A percentile compares a stretch with the other conserved stretches of the same genome.
phyloP scores from a whole-genome alignment of 2,888 invertebrate species.

The Lasioglossum villosulum region DNA sequence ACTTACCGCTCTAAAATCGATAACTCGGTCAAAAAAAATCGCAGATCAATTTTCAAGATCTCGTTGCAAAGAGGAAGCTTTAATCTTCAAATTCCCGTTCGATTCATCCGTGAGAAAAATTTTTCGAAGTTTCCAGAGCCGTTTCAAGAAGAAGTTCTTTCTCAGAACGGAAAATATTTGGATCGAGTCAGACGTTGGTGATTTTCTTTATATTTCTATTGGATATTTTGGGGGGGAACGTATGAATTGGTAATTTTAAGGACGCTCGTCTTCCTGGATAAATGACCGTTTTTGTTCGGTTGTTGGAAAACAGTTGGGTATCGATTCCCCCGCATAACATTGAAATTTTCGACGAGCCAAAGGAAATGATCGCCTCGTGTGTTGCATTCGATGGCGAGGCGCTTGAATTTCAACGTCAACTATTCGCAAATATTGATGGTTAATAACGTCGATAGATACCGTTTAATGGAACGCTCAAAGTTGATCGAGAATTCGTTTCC shows the following conservation, averaged over 20 bases:
- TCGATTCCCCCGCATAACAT: conserved; percentile 20
- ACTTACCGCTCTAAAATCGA: too few species aligned
- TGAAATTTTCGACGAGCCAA: conserved; percentile 41
- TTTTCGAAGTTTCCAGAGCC: too few species aligned
- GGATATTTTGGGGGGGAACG: not conserved
- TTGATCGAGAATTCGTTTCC: conserved; percentile 61
- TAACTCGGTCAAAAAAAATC: too few species aligned
- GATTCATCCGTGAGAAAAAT: too few species aligned
- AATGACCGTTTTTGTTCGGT: not conserved
- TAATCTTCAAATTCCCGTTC: too few species aligned
- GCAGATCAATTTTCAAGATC: too few species aligned
- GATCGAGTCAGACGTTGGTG: too few species aligned
- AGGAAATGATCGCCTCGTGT: conserved; percentile 44
- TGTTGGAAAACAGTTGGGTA: not conserved
- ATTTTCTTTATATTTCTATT: not conserved
- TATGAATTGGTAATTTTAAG: not conserved
- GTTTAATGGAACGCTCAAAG: conserved; percentile 58
- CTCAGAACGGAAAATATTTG: too few species aligned
- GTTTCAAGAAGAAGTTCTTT: too few species aligned
- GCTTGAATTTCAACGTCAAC: conserved; percentile 55
- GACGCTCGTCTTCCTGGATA: not conserved
- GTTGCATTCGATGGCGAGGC: conserved; percentile 18
- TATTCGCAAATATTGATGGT: conserved; percentile 62
- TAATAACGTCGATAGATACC: conserved; percentile 58
- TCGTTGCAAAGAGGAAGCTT: too few species aligned